phyloP scores from a whole-genome alignment of 2,888 invertebrate species.

The Callyntrura guangdongensis region DNA sequence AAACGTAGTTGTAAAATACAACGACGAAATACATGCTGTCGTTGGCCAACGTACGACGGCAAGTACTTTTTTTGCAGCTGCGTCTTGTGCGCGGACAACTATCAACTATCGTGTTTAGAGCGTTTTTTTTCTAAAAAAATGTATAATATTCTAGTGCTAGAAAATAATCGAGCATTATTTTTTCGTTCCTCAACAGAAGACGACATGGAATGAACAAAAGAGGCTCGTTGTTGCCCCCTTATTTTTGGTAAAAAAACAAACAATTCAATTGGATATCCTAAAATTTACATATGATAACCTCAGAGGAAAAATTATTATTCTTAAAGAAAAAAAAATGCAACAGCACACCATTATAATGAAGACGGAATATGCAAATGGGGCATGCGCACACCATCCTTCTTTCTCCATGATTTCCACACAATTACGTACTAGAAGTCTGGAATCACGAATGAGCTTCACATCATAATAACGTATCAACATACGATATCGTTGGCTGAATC shows the following conservation, averaged over 20 bases:
- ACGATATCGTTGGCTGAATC: no score
- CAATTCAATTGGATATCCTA: conserved; percentile 9
- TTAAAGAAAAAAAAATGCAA: neutral
- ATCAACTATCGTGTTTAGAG: neutral
- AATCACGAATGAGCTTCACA: neutral
- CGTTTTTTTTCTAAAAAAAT: no score
- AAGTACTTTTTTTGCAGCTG: neutral
- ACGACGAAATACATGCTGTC: neutral
- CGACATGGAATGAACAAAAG: neutral
- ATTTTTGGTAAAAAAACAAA: conserved; percentile 23
- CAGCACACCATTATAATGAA: neutral
- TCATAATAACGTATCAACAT: neutral
- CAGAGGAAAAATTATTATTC: neutral
- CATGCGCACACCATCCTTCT: neutral
- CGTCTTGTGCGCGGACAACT: neutral
- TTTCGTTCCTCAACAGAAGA: neutral
- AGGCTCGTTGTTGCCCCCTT: neutral
- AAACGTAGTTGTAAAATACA: neutral
- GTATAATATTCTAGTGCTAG: neutral
- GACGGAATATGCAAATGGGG: conserved; percentile 32
- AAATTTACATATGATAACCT: conserved; percentile 50
- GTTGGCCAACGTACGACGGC: neutral
- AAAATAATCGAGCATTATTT: neutral
- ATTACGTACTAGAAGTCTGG: neutral
- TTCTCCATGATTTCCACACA: conserved; percentile 5